These are phyloP conservation scores for Nematostella vectensis DNA, from an alignment of 92 coral and sea anemone genomes.

Conservation along the genomic window DNA sequence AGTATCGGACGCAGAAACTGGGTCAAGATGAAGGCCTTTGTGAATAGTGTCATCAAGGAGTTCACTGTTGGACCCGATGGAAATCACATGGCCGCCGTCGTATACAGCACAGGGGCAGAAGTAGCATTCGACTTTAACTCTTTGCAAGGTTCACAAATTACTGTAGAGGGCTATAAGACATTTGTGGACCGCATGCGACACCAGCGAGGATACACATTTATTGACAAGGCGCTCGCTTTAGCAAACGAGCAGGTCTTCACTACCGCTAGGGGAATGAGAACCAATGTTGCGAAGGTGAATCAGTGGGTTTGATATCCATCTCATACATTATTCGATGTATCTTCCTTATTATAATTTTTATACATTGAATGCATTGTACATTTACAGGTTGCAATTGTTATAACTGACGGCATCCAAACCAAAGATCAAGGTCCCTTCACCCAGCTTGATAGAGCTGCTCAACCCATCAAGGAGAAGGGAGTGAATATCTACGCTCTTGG, in stretches of 20 bases:
- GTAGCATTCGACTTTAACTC: background rate
- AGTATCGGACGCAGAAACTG: slow-evolving; percentile 21
- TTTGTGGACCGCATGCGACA: background rate
- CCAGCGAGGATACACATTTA: background rate
- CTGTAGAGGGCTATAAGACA: background rate
- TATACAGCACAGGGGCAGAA: background rate
- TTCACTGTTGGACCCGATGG: background rate
- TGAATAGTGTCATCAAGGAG: background rate
- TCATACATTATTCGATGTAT: too few species aligned
- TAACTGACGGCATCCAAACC: slow-evolving; percentile 1
- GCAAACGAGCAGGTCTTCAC: background rate
- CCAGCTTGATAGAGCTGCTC: background rate
- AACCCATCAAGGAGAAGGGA: background rate
- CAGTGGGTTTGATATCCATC: too few species aligned
- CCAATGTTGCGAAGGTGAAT: too few species aligned
- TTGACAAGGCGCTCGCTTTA: background rate
- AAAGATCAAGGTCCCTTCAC: background rate
- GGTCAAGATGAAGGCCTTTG: slow-evolving; percentile 8
- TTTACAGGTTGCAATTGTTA: background rate
- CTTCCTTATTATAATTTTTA: too few species aligned
- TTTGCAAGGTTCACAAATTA: background rate
- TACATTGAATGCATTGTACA: too few species aligned
- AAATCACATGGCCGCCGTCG: background rate
- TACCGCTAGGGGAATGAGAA: background rate
- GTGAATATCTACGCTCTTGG: background rate